These are phyloP conservation scores for Noctua fimbriata DNA, from an alignment of 2,888 invertebrate species.

Conservation along the genomic window DNA sequence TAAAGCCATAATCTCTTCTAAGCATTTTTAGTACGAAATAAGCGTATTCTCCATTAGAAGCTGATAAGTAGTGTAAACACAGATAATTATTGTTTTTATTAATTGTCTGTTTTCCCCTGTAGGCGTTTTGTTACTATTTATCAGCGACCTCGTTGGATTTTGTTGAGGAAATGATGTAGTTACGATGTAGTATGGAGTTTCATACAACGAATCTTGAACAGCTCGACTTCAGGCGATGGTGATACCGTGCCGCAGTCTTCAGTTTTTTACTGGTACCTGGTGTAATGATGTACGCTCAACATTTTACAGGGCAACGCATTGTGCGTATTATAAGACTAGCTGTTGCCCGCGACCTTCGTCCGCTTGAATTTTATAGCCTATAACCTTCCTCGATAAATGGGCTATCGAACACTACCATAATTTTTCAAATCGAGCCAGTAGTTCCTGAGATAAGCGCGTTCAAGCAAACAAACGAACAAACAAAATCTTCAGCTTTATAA, in stretches of 20 bases:
- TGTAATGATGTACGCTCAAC: neutral
- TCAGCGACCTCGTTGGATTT: neutral
- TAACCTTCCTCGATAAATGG: no score
- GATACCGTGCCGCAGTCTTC: neutral
- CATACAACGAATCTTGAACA: neutral
- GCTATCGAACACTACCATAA: no score
- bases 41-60: constrained; percentile 7
- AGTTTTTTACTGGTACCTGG: neutral
- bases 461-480: no score
- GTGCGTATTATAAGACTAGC: neutral
- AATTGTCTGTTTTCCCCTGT: constrained; percentile 1
- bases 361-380: no score
- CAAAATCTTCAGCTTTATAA: no score
- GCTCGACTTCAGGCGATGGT: neutral
- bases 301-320: neutral
- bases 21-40: neutral
- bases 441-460: no score
- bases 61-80: constrained; percentile 22
- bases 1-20: neutral
- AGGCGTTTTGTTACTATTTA: neutral
- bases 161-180: neutral
- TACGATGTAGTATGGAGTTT: neutral
- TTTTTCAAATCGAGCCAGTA: no score
- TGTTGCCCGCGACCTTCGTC: no score
- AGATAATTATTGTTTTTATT: constrained; percentile 38